A percentile compares a stretch with the other conserved stretches of the same genome.
Conservation (phyloP, 2,888 invertebrate species). For the Tetrapedia diversipes region DNA sequence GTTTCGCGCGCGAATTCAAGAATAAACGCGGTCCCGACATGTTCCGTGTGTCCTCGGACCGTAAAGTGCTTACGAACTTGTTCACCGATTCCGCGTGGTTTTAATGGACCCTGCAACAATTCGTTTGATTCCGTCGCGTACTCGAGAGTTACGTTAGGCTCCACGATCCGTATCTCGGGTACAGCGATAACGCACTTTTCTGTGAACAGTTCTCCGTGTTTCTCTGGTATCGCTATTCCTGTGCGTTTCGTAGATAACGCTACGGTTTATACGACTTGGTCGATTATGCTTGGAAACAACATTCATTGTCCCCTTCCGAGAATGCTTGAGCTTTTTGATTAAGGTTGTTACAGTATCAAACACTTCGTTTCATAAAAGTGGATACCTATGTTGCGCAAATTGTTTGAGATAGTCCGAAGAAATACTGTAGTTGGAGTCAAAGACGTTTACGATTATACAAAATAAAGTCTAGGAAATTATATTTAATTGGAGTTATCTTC, state of each 20-base stretch:
- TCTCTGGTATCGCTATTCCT: background rate
- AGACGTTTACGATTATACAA: too few species aligned
- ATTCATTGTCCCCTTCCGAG: background rate
- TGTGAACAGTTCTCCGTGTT: background rate
- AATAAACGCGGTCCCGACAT: conserved; percentile 39
- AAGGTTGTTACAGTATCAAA: too few species aligned
- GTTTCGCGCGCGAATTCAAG: conserved; percentile 52
- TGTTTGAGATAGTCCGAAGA: too few species aligned
- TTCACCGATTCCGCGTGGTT: conserved; percentile 47
- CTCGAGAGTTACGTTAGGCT: background rate
- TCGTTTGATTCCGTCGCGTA: conserved; percentile 2
- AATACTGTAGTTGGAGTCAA: too few species aligned
- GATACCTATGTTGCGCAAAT: too few species aligned
- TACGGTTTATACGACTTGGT: background rate
- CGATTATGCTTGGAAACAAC: background rate
- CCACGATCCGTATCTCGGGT: conserved; percentile 6
- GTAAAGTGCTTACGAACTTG: conserved; percentile 46
- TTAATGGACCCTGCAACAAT: conserved; percentile 32
- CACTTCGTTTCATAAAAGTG: too few species aligned
- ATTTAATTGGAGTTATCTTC: too few species aligned
- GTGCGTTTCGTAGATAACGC: background rate
- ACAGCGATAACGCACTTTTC: conserved; percentile 3
- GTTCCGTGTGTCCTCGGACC: conserved; percentile 48
- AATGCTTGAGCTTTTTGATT: background rate
- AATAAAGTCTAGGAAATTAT: too few species aligned